These are phyloP conservation scores for Podiceps cristatus DNA, from an alignment of 2,113 vertebrate genomes.

Conservation along the genomic window DNA sequence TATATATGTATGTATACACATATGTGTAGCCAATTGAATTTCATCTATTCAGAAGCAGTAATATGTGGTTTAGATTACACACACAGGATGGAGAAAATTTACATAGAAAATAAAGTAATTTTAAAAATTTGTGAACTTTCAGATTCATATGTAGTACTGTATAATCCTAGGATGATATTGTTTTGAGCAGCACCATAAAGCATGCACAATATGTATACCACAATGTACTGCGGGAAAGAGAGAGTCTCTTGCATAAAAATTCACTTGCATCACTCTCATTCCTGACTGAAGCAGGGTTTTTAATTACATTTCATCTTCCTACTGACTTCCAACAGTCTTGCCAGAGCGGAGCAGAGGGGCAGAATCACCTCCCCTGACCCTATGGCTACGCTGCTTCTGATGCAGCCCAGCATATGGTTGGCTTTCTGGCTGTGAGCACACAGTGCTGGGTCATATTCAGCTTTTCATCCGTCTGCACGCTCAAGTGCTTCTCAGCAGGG, in stretches of 20 bases:
- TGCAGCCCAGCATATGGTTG: not conserved
- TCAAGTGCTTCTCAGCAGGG: not conserved
- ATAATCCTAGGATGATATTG: not conserved
- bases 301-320: not conserved
- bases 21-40: not conserved
- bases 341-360: accelerated
- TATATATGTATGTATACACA: not conserved
- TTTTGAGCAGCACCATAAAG: not conserved
- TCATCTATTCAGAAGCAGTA: not conserved
- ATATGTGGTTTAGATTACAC: not conserved
- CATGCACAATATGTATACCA: not conserved
- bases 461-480: not conserved
- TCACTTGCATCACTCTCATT: not conserved
- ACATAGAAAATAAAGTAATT: not conserved
- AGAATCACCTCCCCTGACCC: not conserved
- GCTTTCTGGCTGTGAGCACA: not conserved
- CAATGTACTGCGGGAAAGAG: not conserved
- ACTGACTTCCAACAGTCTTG: not conserved
- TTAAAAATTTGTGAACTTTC: not conserved
- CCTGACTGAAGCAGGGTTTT: not conserved
- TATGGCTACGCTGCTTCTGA: not conserved
- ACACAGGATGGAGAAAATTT: not conserved
- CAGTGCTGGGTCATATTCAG: not conserved
- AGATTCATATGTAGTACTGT: not conserved
- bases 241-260: not conserved